These are phyloP conservation scores for Leptoteleia sp. DNA, from an alignment of 1,140 invertebrate genomes.

Conservation along the genomic window DNA sequence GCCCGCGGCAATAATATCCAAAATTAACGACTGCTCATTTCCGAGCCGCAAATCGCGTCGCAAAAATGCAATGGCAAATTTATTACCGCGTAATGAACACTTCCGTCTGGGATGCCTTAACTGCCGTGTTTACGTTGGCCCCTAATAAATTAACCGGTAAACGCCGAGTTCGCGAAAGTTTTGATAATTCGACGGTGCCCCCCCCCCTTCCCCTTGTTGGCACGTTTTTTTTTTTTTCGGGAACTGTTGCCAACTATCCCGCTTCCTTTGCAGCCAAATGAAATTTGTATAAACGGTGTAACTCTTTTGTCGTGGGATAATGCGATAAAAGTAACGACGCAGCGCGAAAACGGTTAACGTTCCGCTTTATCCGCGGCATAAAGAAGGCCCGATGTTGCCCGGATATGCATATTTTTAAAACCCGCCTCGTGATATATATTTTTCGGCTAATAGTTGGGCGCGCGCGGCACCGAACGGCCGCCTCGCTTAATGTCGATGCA, in stretches of 20 bases:
- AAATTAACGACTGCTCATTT: conserved; percentile 26
- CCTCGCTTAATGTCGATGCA: conserved; percentile 69
- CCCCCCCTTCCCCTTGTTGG: too few relatives aligned
- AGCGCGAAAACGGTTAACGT: conserved; percentile 44
- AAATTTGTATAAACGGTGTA: conserved; percentile 23
- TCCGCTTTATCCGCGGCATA: conserved; percentile 44
- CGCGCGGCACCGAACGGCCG: conserved; percentile 29
- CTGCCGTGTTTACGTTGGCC: conserved; percentile 10
- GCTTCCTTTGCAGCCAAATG: neutral
- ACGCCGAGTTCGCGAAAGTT: neutral
- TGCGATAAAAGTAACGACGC: conserved; percentile 50
- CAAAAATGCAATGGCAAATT: conserved; percentile 16
- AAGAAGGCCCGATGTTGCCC: conserved; percentile 24
- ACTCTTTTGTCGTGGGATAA: conserved; percentile 25
- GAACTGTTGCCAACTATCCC: too few relatives aligned
- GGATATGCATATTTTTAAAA: conserved; percentile 37
- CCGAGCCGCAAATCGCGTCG: conserved; percentile 13
- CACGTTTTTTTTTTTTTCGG: too few relatives aligned
- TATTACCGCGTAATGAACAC: conserved; percentile 11
- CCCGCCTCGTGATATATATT: conserved; percentile 14
- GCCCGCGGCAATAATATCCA: conserved; percentile 1
- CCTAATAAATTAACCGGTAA: conserved; percentile 9
- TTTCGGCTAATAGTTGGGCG: conserved; percentile 23
- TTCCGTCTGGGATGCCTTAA: conserved; percentile 3
- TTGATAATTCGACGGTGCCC: too few relatives aligned